phyloP scores from a whole-genome alignment of 1,140 invertebrate species.

The Plectrocnemia conspersa region DNA sequence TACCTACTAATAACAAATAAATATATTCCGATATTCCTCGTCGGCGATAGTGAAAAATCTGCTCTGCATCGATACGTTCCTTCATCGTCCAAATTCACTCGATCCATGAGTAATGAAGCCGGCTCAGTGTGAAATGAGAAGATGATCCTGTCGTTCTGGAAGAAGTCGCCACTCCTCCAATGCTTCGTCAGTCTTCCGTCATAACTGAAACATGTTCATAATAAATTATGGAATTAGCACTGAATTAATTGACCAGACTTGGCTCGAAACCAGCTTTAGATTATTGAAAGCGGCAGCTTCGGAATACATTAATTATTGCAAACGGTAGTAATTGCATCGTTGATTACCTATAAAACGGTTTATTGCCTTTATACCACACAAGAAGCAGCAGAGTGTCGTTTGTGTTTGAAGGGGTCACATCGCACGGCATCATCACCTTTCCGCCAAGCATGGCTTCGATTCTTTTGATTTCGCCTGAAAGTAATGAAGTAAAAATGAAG shows the following conservation, averaged over 20 bases:
- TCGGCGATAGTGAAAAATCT: slow-evolving; percentile 68
- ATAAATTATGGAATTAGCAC: neutral
- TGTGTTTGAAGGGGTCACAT: slow-evolving; percentile 52
- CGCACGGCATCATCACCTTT: slow-evolving; percentile 60
- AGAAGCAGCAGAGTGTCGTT: slow-evolving; percentile 64
- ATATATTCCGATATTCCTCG: slow-evolving; percentile 67
- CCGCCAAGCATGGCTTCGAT: slow-evolving; percentile 61
- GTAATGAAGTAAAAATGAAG: slow-evolving; percentile 8
- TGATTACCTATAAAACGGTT: slow-evolving; percentile 51
- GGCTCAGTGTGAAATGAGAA: slow-evolving; percentile 52
- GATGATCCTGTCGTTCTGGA: slow-evolving; percentile 52
- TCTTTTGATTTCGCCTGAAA: slow-evolving; percentile 51
- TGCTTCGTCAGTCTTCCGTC: slow-evolving; percentile 50
- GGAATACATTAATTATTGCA: too few species aligned
- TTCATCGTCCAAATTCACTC: slow-evolving; percentile 57
- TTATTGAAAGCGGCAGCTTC: neutral
- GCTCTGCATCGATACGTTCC: slow-evolving; percentile 70
- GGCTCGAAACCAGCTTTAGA: neutral
- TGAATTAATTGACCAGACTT: slow-evolving; percentile 2
- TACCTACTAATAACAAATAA: slow-evolving; percentile 70
- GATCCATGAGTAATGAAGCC: slow-evolving; percentile 53
- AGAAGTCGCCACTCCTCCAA: slow-evolving; percentile 46
- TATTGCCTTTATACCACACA: slow-evolving; percentile 67
- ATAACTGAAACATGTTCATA: slow-evolving; percentile 38
- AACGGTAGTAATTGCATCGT: too few species aligned